Conservation (phyloP, 2,888 invertebrate genomes). For the Cyrtodaria siliqua region DNA sequence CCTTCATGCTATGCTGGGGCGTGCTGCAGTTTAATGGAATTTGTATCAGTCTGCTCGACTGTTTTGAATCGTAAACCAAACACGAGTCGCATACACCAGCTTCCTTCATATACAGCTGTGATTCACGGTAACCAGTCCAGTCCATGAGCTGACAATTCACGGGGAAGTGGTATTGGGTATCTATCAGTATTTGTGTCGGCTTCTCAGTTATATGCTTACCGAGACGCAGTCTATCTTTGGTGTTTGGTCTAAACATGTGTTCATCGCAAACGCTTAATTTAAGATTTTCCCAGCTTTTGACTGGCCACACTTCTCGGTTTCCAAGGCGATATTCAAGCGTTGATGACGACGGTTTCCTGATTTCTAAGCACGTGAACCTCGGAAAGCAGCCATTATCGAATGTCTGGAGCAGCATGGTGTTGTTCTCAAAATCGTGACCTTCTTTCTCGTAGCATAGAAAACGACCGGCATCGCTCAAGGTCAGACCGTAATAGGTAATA, state of each 20-base stretch:
- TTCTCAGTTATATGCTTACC: constrained; percentile 62
- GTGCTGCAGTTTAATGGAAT: constrained; percentile 51
- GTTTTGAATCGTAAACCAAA: constrained; percentile 63
- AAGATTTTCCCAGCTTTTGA: constrained; percentile 55
- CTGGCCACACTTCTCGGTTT: constrained; percentile 75
- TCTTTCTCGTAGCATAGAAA: constrained; percentile 66
- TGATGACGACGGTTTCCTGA: constrained; percentile 70
- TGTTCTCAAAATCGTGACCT: constrained; percentile 59
- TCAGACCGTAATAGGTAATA: constrained; percentile 58
- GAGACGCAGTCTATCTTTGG: constrained; percentile 37
- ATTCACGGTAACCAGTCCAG: constrained; percentile 38
- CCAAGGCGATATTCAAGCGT: constrained; percentile 76
- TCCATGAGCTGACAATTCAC: constrained; percentile 43
- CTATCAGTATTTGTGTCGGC: constrained; percentile 57
- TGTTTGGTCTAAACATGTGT: constrained; percentile 60
- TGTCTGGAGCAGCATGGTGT: constrained; percentile 69
- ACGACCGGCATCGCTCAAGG: constrained; percentile 55
- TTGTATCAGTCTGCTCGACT: constrained; percentile 39
- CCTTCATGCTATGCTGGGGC: not conserved
- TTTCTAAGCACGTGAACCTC: constrained; percentile 77
- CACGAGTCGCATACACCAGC: constrained; percentile 66
- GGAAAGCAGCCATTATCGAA: constrained; percentile 82
- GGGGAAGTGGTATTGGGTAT: constrained; percentile 27
- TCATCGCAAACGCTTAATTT: constrained; percentile 69
- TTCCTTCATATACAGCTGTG: constrained; percentile 63